A percentile compares a stretch with the other conserved stretches of the same genome.
phyloP scores from a whole-genome alignment of 1,140 invertebrate species.

The Agraylea sexmaculata region DNA sequence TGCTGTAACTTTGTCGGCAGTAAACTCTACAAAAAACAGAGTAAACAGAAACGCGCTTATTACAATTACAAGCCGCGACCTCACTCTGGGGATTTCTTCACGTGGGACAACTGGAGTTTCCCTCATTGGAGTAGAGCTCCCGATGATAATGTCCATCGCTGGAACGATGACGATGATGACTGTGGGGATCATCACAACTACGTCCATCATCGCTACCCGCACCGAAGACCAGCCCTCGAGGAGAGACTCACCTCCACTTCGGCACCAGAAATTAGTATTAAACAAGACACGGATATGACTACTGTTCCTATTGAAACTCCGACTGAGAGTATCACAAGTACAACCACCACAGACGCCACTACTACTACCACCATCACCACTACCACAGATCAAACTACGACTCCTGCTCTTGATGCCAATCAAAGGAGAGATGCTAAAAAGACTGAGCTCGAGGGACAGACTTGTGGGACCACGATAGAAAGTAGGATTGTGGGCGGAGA shows the following conservation, averaged over 20 bases:
- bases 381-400: not conserved
- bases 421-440: constrained; percentile 11
- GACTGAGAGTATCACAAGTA: constrained; percentile 4
- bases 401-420: not conserved
- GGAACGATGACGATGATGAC: not conserved
- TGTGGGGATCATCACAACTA: not conserved
- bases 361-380: constrained; percentile 2
- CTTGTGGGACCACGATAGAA: constrained; percentile 33
- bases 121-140: constrained; percentile 19
- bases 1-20: constrained; percentile 16
- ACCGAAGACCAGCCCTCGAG: not conserved
- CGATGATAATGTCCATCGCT: not conserved
- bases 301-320: not conserved
- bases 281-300: not conserved
- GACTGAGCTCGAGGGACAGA: constrained; percentile 10
- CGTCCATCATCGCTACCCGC: not conserved
- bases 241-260: not conserved
- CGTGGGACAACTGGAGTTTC: constrained; percentile 14
- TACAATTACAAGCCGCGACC: constrained; percentile 6
- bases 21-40: constrained; percentile 7
- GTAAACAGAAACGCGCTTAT: constrained; percentile 18
- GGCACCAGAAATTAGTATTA: constrained; percentile 1
- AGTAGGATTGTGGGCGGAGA: constrained; percentile 34
- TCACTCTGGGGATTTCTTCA: constrained; percentile 12
- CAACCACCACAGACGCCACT: constrained; percentile 5